Evolutionary conservation across 2,888 invertebrate species (phyloP).

Genomic region (Caenorhabditis virilis): DNA sequence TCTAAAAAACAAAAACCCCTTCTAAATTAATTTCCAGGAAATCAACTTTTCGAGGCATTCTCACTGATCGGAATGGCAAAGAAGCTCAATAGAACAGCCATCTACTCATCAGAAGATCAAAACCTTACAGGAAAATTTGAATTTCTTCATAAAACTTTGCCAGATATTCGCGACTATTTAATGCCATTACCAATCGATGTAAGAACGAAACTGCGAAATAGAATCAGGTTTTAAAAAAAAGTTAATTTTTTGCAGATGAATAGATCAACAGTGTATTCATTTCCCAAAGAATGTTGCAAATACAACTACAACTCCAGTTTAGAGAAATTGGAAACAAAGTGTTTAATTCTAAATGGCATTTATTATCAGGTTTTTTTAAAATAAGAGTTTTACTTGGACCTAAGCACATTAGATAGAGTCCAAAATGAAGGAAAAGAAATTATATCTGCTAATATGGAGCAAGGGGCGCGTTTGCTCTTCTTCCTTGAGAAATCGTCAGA

Average conservation of each 20-base stretch:
- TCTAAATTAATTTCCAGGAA: constrained; percentile 15
- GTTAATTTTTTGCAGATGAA: no score
- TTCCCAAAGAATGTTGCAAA: constrained; percentile 21
- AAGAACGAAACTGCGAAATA: not conserved
- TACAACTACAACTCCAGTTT: constrained; percentile 12
- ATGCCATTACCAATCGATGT: constrained; percentile 15
- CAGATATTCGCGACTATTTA: constrained; percentile 1
- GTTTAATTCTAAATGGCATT: constrained; percentile 8
- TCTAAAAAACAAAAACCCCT: constrained; percentile 4
- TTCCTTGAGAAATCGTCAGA: no score
- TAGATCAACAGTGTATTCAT: no score
- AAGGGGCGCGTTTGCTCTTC: no score
- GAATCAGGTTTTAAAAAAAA: not conserved
- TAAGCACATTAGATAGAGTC: no score
- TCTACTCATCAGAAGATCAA: constrained; percentile 21
- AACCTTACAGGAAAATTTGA: constrained; percentile 5
- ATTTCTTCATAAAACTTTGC: constrained; percentile 4
- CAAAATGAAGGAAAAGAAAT: no score
- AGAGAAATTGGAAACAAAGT: constrained; percentile 15
- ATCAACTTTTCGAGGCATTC: constrained; percentile 7
- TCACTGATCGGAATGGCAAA: constrained; percentile 18
- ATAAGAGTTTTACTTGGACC: no score
- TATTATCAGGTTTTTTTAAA: constrained; percentile 29
- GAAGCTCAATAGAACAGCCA: constrained; percentile 23
- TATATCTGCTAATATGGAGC: no score